A percentile compares a stretch with the other conserved stretches of the same genome.
Conservation (phyloP, 2,113 vertebrate genomes). For the Pluvialis apricaria region DNA sequence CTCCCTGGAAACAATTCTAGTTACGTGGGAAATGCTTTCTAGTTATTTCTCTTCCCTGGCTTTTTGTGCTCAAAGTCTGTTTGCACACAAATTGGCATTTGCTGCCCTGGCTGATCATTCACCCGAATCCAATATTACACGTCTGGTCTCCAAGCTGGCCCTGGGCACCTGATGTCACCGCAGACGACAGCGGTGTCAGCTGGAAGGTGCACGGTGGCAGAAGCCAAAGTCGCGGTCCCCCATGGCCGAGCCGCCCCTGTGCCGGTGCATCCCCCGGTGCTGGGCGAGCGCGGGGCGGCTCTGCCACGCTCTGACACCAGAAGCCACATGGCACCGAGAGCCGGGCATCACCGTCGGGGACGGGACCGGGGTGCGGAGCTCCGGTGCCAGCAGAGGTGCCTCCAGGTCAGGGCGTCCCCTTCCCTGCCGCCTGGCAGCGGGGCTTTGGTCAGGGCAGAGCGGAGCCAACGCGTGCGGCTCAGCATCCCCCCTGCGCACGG, state of each 20-base stretch:
- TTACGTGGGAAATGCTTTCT: background rate
- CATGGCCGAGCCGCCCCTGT: accelerated
- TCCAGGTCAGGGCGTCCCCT: background rate
- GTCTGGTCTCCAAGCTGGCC: background rate
- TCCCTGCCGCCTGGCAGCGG: background rate
- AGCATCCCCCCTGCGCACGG: background rate
- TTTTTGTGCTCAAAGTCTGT: background rate
- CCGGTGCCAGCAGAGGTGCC: background rate
- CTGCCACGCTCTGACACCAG: background rate
- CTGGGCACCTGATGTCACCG: background rate
- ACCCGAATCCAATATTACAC: background rate
- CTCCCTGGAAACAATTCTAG: slow-evolving; percentile 7
- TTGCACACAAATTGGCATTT: background rate
- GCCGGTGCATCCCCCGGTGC: background rate
- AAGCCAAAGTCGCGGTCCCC: accelerated
- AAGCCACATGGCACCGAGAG: accelerated
- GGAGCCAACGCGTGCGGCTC: accelerated
- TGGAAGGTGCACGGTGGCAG: background rate
- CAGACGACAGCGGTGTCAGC: background rate
- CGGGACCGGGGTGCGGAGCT: background rate
- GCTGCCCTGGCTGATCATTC: slow-evolving; percentile 13
- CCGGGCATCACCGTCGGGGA: accelerated
- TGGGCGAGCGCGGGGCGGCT: background rate
- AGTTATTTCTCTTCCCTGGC: background rate
- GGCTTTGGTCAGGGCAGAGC: background rate